These are phyloP conservation scores for Cyanistes caeruleus DNA, from an alignment of 2,113 vertebrate genomes.

Conservation along the genomic window DNA sequence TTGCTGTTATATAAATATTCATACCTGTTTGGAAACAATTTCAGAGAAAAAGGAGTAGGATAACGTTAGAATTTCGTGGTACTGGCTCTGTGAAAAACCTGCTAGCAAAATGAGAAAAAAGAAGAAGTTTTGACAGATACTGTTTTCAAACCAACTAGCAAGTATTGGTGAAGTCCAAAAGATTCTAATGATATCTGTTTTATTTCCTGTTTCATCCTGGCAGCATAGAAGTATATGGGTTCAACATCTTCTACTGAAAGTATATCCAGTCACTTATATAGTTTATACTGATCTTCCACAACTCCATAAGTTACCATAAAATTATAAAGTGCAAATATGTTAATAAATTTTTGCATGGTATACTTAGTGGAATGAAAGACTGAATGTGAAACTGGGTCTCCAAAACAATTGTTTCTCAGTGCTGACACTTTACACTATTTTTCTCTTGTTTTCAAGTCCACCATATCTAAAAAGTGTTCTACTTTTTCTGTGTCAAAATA, in stretches of 20 bases:
- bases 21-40: slow-evolving; percentile 23
- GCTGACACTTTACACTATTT: not conserved
- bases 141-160: not conserved
- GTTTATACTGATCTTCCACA: not conserved
- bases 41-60: not conserved
- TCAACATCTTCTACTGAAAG: not conserved
- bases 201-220: not conserved
- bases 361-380: not conserved
- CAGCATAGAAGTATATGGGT: not conserved
- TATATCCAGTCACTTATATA: not conserved
- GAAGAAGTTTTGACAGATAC: not conserved
- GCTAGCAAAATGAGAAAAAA: not conserved
- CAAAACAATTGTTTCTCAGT: not conserved
- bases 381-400: not conserved
- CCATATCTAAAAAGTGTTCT: not conserved
- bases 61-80: not conserved
- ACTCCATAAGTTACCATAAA: not conserved
- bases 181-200: not conserved
- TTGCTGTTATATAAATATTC: not conserved
- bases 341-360: not conserved
- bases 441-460: not conserved
- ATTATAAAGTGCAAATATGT: not conserved
- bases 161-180: not conserved
- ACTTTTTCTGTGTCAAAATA: not conserved
- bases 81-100: not conserved